Conservation (phyloP, 2,113 vertebrate species). For the Anser cygnoides region DNA sequence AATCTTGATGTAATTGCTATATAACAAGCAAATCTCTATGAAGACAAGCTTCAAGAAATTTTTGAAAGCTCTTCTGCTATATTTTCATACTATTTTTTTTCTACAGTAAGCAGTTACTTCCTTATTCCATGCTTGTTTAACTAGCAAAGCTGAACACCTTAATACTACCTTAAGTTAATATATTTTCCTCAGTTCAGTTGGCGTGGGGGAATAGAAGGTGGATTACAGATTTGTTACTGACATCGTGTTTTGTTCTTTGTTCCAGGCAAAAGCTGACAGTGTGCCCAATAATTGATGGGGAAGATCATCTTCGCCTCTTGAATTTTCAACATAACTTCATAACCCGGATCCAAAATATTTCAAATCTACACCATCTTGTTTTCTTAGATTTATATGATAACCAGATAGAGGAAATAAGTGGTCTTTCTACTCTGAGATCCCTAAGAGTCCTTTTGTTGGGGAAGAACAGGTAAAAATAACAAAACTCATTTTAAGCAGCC, state of each 20-base stretch:
- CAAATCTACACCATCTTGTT: slow-evolving; percentile 87
- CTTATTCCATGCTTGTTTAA: background rate
- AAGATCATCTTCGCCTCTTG: slow-evolving; percentile 86
- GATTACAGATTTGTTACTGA: background rate
- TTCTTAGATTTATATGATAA: slow-evolving; percentile 94
- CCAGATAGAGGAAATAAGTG: slow-evolving; percentile 89
- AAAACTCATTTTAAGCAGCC: background rate
- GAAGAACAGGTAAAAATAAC: slow-evolving; percentile 88
- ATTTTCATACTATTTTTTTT: background rate
- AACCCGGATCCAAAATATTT: slow-evolving; percentile 87
- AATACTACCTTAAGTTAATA: background rate
- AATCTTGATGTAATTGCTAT: background rate
- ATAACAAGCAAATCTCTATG: background rate
- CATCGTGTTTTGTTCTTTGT: background rate
- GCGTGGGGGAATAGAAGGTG: background rate
- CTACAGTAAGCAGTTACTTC: background rate
- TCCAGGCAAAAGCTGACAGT: slow-evolving; percentile 85
- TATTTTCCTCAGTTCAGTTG: background rate
- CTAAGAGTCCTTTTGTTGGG: slow-evolving; percentile 91
- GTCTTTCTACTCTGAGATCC: slow-evolving; percentile 83
- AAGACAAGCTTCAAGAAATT: background rate
- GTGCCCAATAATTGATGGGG: slow-evolving; percentile 84
- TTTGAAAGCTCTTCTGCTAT: background rate
- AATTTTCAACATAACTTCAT: slow-evolving; percentile 95
- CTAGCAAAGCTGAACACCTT: background rate